phyloP scores from a whole-genome alignment of 2,888 invertebrate genomes.

The Acholoe squamosa region DNA sequence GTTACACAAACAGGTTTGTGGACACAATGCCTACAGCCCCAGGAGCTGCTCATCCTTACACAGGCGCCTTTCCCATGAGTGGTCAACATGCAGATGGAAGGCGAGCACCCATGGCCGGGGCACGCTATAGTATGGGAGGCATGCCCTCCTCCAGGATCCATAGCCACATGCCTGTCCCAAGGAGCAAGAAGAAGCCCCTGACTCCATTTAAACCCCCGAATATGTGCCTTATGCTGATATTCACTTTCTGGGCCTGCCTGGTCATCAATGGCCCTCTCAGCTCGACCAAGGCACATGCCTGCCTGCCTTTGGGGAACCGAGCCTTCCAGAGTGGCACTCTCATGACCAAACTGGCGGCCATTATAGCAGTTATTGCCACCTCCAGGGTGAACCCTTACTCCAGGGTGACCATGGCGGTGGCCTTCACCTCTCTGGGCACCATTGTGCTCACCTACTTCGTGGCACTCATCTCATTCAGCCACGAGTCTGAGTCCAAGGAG shows the following conservation, averaged over 20 bases:
- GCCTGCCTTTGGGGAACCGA: constrained; percentile 67
- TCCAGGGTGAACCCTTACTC: constrained; percentile 38
- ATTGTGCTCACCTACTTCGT: constrained; percentile 69
- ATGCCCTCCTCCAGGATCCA: not conserved
- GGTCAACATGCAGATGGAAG: not conserved
- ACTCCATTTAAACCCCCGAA: not conserved
- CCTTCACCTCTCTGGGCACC: constrained; percentile 69
- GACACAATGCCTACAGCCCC: not conserved
- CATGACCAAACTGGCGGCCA: constrained; percentile 60
- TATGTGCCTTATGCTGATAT: constrained; percentile 53
- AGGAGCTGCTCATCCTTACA: not conserved
- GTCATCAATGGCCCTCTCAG: constrained; percentile 67
- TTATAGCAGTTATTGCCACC: constrained; percentile 64
- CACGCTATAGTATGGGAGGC: not conserved
- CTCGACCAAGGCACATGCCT: constrained; percentile 65
- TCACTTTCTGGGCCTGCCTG: constrained; percentile 67
- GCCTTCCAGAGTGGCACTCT: constrained; percentile 66
- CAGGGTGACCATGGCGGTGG: constrained; percentile 68
- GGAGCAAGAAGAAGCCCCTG: not conserved
- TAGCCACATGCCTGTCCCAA: not conserved
- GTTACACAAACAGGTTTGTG: not conserved
- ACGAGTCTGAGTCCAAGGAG: constrained; percentile 62
- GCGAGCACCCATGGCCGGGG: not conserved
- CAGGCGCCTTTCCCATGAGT: not conserved
- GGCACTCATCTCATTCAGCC: constrained; percentile 69